Base-by-base conservation (phyloP, 2,888 invertebrate species). In the Xylocampa areola region DNA sequence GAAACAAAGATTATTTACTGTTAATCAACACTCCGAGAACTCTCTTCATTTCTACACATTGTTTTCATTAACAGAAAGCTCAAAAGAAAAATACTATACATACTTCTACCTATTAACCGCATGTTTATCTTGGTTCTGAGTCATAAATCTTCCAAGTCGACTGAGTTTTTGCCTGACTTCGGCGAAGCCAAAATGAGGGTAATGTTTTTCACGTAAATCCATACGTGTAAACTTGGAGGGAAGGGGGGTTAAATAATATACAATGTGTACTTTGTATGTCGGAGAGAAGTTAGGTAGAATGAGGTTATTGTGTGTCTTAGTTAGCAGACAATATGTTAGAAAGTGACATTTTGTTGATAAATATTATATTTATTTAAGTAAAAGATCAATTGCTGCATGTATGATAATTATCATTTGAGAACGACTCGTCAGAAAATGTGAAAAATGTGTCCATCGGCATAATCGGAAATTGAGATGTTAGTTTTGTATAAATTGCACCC, bases 91-190 rank as follows among this genome's bases (percentile, higher is more conserved):
- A 14, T 6, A 41, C 6, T 32, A 10, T 11, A n/a, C 17, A 25
- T n/a, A n/a, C n/a, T n/a, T 21, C n/a, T 17, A 17, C 25, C 17
- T 30, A 63, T 17, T 33, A 16, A 14, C 43, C 33, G 17, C 44
- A 36, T 65, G 29, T 69, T 54, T 52, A 66, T 69, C 51, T 69
- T 50, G 48, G 16, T 45, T 49, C 35, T 21, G 61, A 70, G 70
- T 69, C 71, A 61, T 71, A 71, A 71, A 71, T 71, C 71, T 71
- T 61, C 43, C 41, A 29, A 47, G 57, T 66, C 66, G 40, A 66
- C 66, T 58, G 19, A 58, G 61, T 70, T 69, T 72, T 73, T 73
- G 70, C 66, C 32, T 55, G 74, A 69, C 74, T 71, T 71, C 41
- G 36, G 16, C 27, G 53, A 57, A 73, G 66, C 61, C 54, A 69